Evolutionary conservation across 2,888 invertebrate species (phyloP), one percentile per base, ranked within the genome.

Genomic region (Anoplius nigerrimus): DNA sequence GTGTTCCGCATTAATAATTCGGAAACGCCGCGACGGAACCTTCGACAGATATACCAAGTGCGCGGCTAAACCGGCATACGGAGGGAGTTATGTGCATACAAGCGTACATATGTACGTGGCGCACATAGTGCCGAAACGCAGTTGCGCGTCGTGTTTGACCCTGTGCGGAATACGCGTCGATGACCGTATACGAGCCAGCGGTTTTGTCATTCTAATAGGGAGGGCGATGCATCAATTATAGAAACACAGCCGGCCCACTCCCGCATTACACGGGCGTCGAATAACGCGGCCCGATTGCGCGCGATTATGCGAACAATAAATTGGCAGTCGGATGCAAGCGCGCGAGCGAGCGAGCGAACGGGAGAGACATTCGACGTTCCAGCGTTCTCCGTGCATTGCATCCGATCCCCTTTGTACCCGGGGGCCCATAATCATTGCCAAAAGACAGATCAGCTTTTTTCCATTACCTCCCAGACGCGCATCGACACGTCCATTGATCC

Each of bases 141-240:
- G 48, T 48, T 4, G 48, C 48, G 48, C 48, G 48, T 18, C 48
- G 48, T 48, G 48, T 48, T 48, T 66, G 55, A 63, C 53, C 66
- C 51, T 62, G 65, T 45, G 62, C 21, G 48, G 74, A 72, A 77
- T 80, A 74, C 71, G 74, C 78, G 73, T 62, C 70, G 70, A 69
- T 68, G 74, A 66, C 70, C 71, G 71, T 75, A 80, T 74, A 76
- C 66, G 75, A 75, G 65, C 74, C 76, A 71, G 77, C 81, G 84
- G 83, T 86, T 87, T 87, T 84, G 84, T 82, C 83, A 84, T 85
- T 86, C 84, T 84, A 86, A 87, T 85, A 82, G 82, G 77, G 71
- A 71, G 76, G 71, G 76, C 82, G 80, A 85, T 85, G 84, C 87
- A 87, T 87, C 87, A 87, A 87, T 87, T 87, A 85, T 84, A 85